Conservation (phyloP, 2,113 vertebrate genomes). For the Uropsilus gracilis region DNA sequence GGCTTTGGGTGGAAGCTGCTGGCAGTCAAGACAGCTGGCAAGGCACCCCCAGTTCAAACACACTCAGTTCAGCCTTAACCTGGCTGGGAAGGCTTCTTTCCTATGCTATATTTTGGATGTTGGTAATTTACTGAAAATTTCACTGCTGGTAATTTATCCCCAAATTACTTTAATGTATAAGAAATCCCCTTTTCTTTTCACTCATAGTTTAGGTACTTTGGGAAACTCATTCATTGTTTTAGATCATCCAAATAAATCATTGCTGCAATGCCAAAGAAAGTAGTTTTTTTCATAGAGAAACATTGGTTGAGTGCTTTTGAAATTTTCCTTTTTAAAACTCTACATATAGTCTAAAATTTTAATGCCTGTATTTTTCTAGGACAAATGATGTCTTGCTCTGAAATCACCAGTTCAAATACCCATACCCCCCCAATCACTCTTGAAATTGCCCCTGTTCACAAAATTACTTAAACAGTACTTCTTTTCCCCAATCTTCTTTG, state of each 20-base stretch:
- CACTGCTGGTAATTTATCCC: background rate
- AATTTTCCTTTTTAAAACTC: background rate
- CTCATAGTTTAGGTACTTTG: background rate
- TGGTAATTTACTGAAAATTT: background rate
- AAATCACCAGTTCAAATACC: background rate
- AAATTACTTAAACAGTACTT: background rate
- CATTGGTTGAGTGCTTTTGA: background rate
- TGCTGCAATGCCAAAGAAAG: background rate
- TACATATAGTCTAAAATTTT: background rate
- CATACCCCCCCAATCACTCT: background rate
- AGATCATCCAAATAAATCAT: background rate
- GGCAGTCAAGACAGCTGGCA: too few species aligned
- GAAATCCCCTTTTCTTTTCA: background rate
- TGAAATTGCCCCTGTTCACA: background rate
- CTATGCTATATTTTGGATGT: too few species aligned
- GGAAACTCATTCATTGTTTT: background rate
- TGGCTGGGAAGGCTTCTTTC: too few species aligned
- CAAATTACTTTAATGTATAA: background rate
- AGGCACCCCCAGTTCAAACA: too few species aligned
- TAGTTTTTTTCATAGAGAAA: constrained; percentile 5
- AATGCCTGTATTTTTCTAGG: constrained; percentile 22
- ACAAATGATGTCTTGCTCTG: background rate
- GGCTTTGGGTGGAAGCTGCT: too few species aligned
- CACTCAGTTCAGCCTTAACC: too few species aligned
- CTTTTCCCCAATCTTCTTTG: background rate